phyloP scores from a whole-genome alignment of 92 coral and sea anemone genomes.

The Nematostella vectensis region DNA sequence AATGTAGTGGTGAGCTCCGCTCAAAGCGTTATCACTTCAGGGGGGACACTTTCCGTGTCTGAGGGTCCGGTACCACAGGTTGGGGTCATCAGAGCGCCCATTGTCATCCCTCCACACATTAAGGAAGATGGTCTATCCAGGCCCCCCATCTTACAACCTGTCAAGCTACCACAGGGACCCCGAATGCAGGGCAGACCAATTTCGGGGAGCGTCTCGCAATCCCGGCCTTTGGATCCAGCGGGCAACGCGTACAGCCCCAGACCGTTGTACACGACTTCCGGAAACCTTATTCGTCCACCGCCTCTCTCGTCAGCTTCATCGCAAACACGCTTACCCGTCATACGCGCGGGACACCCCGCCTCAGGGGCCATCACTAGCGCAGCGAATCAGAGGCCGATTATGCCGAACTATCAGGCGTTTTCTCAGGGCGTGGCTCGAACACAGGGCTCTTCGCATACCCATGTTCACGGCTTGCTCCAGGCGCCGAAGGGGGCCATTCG shows the following conservation, averaged over 20 bases:
- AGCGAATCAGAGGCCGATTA: conserved; percentile 48
- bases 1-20: conserved; percentile 19
- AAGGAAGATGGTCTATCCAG: conserved; percentile 29
- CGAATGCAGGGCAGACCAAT: conserved; percentile 7
- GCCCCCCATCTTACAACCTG: conserved; percentile 25
- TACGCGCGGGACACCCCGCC: conserved; percentile 8
- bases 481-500: conserved; percentile 9
- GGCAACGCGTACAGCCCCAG: neutral
- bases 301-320: neutral
- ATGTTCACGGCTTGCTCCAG: conserved; percentile 15
- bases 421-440: conserved; percentile 34
- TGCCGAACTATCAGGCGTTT: conserved; percentile 51
- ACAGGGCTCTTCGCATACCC: conserved; percentile 18
- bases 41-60: conserved; percentile 10
- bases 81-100: conserved; percentile 29
- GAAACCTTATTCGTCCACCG: neutral
- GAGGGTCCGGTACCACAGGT: conserved; percentile 3
- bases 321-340: neutral
- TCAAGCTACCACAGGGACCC: conserved; percentile 11
- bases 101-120: conserved; percentile 30
- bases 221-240: neutral
- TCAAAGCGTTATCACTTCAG: conserved; percentile 14
- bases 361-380: conserved; percentile 3
- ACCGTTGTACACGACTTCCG: neutral
- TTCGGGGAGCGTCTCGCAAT: neutral